These are phyloP conservation scores for Cygnus buccinator DNA, from an alignment of 2,113 vertebrate genomes.

Conservation along the genomic window DNA sequence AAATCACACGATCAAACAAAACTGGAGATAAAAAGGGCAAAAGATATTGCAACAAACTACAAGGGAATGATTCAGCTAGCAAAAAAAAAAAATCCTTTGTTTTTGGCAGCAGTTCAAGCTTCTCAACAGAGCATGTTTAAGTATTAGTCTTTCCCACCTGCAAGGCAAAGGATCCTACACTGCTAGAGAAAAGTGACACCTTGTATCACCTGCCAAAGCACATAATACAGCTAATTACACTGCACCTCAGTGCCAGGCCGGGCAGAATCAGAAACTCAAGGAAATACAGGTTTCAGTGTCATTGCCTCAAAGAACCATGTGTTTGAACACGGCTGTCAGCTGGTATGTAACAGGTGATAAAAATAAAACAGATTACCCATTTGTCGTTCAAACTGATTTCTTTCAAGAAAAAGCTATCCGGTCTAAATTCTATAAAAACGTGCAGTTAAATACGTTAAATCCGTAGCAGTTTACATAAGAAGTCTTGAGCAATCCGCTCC, in stretches of 20 bases:
- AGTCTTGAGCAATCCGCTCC: neutral
- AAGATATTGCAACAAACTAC: neutral
- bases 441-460: neutral
- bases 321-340: neutral
- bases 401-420: neutral
- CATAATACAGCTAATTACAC: neutral
- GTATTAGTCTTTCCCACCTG: conserved; percentile 18
- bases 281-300: neutral
- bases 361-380: neutral
- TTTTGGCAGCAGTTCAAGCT: conserved; percentile 2
- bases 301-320: neutral
- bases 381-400: neutral
- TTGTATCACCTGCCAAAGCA: neutral
- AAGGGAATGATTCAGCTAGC: neutral
- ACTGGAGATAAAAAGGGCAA: neutral
- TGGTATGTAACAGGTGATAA: neutral
- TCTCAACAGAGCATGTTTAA: neutral
- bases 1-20: neutral
- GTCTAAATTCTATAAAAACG: neutral
- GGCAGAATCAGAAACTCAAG: neutral
- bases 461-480: neutral
- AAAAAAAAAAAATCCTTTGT: neutral
- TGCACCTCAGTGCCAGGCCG: neutral
- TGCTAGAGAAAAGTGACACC: neutral
- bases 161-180: neutral